Conservation (phyloP, 23 tunicate species). For the Corella eumyota region DNA sequence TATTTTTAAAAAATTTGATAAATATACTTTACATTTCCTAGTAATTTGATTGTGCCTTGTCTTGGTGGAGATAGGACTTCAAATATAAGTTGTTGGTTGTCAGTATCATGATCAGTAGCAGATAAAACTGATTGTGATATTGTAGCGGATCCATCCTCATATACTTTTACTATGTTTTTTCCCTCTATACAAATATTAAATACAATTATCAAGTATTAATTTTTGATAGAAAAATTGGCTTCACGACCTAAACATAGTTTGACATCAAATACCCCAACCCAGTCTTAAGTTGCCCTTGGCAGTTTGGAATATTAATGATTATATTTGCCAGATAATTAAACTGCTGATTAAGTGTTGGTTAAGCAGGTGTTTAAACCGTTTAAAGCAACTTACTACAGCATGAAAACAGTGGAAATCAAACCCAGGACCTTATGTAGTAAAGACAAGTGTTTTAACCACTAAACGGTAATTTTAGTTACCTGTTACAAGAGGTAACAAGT, state of each 20-base stretch:
- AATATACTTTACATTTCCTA: conserved; percentile 24
- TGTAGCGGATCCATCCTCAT: conserved; percentile 35
- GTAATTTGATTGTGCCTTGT: conserved; percentile 26
- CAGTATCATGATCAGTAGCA: conserved; percentile 80
- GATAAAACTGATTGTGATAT: conserved; percentile 26
- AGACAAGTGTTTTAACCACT: no score
- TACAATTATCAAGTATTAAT: no score
- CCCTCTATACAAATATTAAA: conserved; percentile 2
- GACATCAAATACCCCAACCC: no score
- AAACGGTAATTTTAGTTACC: neutral
- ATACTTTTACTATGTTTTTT: conserved; percentile 21
- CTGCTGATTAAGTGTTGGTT: no score
- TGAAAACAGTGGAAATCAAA: no score
- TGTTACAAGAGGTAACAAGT: conserved; percentile 40
- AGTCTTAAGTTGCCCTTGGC: no score
- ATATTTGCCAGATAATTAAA: no score
- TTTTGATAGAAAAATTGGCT: neutral
- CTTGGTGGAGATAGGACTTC: conserved; percentile 46
- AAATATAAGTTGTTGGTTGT: conserved; percentile 47
- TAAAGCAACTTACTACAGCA: no score
- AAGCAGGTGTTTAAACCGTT: no score
- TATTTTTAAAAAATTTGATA: neutral
- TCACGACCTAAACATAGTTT: no score
- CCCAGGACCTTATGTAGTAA: no score
- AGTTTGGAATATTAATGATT: no score